Evolutionary conservation across 2,113 vertebrate genomes (phyloP).

Genomic region (Gnathonemus echidnorhynchus): DNA sequence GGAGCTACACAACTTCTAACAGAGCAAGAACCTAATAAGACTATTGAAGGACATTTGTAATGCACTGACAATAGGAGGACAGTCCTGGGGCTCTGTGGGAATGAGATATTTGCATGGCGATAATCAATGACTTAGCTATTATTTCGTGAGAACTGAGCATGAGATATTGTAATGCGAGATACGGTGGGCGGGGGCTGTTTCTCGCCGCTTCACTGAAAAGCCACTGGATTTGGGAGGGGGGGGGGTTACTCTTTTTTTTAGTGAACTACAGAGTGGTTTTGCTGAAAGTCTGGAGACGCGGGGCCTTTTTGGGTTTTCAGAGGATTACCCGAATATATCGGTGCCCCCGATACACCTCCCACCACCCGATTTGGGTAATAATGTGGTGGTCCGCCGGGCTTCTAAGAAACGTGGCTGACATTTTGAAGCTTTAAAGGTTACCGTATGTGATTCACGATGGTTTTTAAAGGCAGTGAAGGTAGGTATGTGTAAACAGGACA

Average conservation of each 20-base stretch:
- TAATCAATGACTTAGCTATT: neutral
- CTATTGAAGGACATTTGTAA: neutral
- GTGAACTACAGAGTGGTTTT: neutral
- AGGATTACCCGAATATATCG: neutral
- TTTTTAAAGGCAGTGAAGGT: neutral
- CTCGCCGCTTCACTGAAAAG: neutral
- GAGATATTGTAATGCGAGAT: neutral
- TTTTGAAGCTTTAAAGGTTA: neutral
- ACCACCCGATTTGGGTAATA: neutral
- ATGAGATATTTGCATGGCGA: neutral
- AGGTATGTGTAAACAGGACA: neutral
- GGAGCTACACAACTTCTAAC: neutral
- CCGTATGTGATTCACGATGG: neutral
- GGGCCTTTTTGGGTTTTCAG: neutral
- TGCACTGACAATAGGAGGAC: neutral
- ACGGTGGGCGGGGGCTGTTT: slow-evolving; percentile 15
- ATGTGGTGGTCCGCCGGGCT: neutral
- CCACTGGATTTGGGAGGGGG: neutral
- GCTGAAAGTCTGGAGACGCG: neutral
- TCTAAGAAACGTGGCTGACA: neutral
- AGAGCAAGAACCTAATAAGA: neutral
- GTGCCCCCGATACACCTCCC: neutral
- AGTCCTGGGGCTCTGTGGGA: neutral
- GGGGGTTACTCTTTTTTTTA: neutral
- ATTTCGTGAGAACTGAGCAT: neutral